phyloP scores from a whole-genome alignment of 2,113 vertebrate genomes.

The Nothocercus julius region DNA sequence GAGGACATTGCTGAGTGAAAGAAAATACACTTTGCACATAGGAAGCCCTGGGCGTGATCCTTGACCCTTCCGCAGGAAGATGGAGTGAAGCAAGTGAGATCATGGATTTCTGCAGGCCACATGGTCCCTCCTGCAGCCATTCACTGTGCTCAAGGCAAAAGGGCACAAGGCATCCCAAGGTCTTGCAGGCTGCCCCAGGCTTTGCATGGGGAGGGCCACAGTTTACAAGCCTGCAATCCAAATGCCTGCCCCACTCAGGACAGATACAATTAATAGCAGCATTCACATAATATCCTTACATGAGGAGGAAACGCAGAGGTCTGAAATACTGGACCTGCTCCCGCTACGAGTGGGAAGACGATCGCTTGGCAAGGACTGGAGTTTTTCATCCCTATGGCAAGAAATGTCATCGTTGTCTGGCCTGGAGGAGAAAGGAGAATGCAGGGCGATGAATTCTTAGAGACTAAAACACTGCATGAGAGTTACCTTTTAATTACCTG shows the following conservation, averaged over 20 bases:
- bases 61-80: neutral
- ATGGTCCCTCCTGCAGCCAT: neutral
- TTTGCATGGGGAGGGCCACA: neutral
- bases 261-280: neutral
- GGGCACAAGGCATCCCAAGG: fast-evolving
- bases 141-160: neutral
- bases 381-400: constrained; percentile 45
- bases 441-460: neutral
- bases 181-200: neutral
- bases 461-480: neutral
- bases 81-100: neutral
- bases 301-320: constrained; percentile 70
- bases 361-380: constrained; percentile 39
- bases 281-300: constrained; percentile 67
- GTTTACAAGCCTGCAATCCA: neutral
- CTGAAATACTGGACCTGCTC: constrained; percentile 71
- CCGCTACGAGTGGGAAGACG: constrained; percentile 67
- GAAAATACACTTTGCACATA: neutral
- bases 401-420: constrained; percentile 46
- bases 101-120: neutral
- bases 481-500: neutral
- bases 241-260: neutral
- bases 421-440: constrained; percentile 56
- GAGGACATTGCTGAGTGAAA: neutral
- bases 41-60: neutral